Percentiles rank a stretch among this genome's conserved stretches.
These are phyloP conservation scores for Euborellia annulipes DNA, from an alignment of 1,140 invertebrate species.

Conservation along the genomic window DNA sequence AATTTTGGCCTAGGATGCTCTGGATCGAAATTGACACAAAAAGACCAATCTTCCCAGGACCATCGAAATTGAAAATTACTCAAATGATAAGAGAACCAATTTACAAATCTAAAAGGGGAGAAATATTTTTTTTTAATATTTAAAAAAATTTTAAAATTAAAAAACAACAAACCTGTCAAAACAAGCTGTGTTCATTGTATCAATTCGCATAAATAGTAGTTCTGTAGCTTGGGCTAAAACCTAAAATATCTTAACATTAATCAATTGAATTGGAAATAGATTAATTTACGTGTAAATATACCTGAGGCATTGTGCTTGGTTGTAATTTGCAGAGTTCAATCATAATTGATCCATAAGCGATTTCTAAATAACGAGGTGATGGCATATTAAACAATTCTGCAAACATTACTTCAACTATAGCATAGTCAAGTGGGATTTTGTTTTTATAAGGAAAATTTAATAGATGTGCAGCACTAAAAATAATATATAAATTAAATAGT, in stretches of 20 bases:
- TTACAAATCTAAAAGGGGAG: slow-evolving; percentile 51
- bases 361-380: slow-evolving; percentile 69
- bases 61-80: slow-evolving; percentile 99
- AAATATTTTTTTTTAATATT: background rate
- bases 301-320: slow-evolving; percentile 92
- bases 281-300: slow-evolving; percentile 21
- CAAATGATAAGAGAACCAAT: slow-evolving; percentile 97
- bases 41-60: slow-evolving; percentile 95
- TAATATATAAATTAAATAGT: slow-evolving; percentile 6
- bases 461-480: slow-evolving; percentile 63
- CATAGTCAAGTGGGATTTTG: slow-evolving; percentile 94
- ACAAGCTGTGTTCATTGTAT: slow-evolving; percentile 91
- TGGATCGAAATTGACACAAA: slow-evolving; percentile 62
- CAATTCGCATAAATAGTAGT: slow-evolving; percentile 87
- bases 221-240: slow-evolving; percentile 93
- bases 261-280: background rate
- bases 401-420: slow-evolving; percentile 95
- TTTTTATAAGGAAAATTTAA: slow-evolving; percentile 83
- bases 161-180: slow-evolving; percentile 60
- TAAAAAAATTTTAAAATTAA: background rate
- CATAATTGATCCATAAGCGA: slow-evolving; percentile 88
- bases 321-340: slow-evolving; percentile 96
- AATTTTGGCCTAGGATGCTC: slow-evolving; percentile 94
- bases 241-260: slow-evolving; percentile 17
- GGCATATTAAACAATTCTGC: slow-evolving; percentile 89